A percentile compares a stretch with the other conserved stretches of the same genome.
phyloP scores from a whole-genome alignment of 1,140 invertebrate species.

The Hypothenemus hampei region DNA sequence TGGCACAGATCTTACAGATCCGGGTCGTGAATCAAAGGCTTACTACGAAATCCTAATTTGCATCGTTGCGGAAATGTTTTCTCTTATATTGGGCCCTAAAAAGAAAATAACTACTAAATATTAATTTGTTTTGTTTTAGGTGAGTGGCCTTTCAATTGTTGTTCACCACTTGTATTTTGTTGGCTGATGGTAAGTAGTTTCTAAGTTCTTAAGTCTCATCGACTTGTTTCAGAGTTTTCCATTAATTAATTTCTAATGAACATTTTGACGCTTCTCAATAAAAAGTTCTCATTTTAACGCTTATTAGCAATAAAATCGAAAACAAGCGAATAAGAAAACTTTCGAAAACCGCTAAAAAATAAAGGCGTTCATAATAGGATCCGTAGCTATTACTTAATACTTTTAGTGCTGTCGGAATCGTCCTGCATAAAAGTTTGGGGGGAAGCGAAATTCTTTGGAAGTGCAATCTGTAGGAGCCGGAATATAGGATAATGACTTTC shows the following conservation, averaged over 20 bases:
- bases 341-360: slow-evolving; percentile 21
- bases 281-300: no score
- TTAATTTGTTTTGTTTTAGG: neutral
- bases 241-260: no score
- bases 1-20: slow-evolving; percentile 17
- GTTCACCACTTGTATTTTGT: no score
- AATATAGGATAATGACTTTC: slow-evolving; percentile 30
- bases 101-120: neutral
- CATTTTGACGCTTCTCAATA: no score
- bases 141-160: no score
- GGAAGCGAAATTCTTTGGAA: slow-evolving; percentile 21
- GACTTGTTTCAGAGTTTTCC: no score
- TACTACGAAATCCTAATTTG: slow-evolving; percentile 23
- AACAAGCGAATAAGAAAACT: slow-evolving; percentile 10
- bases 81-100: no score
- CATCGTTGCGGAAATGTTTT: slow-evolving; percentile 19
- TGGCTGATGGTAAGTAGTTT: no score
- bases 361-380: slow-evolving; percentile 25
- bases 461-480: slow-evolving; percentile 26
- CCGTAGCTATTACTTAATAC: slow-evolving; percentile 27
- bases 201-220: no score
- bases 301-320: slow-evolving; percentile 20
- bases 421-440: slow-evolving; percentile 23
- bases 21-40: slow-evolving; percentile 25
- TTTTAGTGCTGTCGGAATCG: slow-evolving; percentile 20